Percentiles rank a stretch among this genome's conserved stretches.
These are phyloP conservation scores for Synergus laeviventris DNA, from an alignment of 2,888 invertebrate genomes.

Conservation along the genomic window DNA sequence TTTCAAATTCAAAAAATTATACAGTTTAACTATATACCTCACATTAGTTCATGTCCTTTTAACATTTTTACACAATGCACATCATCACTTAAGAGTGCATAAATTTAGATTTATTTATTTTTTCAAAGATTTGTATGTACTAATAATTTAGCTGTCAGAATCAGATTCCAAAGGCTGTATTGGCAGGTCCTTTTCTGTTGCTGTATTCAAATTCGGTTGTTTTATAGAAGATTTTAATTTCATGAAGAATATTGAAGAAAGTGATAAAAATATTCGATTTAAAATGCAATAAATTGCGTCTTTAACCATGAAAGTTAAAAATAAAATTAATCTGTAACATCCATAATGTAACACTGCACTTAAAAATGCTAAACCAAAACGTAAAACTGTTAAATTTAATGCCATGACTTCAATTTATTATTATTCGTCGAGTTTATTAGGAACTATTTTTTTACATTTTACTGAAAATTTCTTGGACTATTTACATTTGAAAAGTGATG, in stretches of 20 bases:
- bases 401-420: constrained; percentile 22
- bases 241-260: neutral
- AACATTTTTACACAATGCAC: too few species aligned
- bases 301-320: constrained; percentile 59
- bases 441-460: neutral
- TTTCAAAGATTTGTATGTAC: neutral
- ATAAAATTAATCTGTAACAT: constrained; percentile 62
- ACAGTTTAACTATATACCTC: too few species aligned
- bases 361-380: constrained; percentile 58
- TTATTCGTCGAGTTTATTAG: neutral
- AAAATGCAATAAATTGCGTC: constrained; percentile 54
- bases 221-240: too few species aligned
- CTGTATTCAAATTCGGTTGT: too few species aligned
- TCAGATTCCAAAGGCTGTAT: too few species aligned
- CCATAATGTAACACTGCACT: constrained; percentile 67
- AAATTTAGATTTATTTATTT: neutral
- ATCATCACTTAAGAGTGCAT: neutral
- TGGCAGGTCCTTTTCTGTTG: too few species aligned
- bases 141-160: too few species aligned
- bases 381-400: constrained; percentile 32
- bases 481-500: too few species aligned
- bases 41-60: too few species aligned
- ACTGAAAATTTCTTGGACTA: too few species aligned
- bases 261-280: neutral
- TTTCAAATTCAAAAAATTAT: too few species aligned